Base-by-base conservation (phyloP, 2,797 vertebrate species). In the Leucoraja ocellata region DNA sequence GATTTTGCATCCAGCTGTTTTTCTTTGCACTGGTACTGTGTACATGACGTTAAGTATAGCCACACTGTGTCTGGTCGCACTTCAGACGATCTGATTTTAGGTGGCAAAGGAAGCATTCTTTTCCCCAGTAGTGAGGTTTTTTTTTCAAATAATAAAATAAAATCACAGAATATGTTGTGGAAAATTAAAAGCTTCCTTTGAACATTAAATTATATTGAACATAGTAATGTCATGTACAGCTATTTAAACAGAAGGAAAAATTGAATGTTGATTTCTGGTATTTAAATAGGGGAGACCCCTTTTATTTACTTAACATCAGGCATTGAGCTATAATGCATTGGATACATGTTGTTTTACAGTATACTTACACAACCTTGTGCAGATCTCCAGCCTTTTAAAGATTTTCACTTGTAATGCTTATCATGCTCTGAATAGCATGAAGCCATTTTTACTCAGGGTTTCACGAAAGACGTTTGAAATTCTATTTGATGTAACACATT, bases 341-440 rank as follows among this genome's bases (percentile, higher is more conserved):
- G 32, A 25, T 58, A 25, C 46, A 23, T 83, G 23, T 83, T 58
- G 80, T 58, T 83, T 84, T n/a, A 46, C 46, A 2, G 46, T 46
- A 32, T 68, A 88, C 68, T 88, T 36, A 88, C 63, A 88, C 63
- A 36, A 68, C 61, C 84, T 68, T 88, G 14, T 68, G 84, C 61
- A 54, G 73, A 76, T 92, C 36, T 92, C 68, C 90, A 92, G 39
- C 10, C 90, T 39, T 92, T 46, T 76, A 68, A n/a, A 74, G 5
- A 36, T 46, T 54, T 84, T 84, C 21, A 23, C 81, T 84, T 58
- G 36, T 58, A 84, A 28, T 58, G 23, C 68, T 76, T 74, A 46
- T 92, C 90, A 74, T 18, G 25, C 1, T 76, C 71, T 21, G 36
- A 74, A 4, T 74, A 46, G 25, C 1, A 54, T 54, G 71, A 76